Evolutionary conservation across 2,113 vertebrate genomes (phyloP).

Genomic region (Romanogobio albipinnatus): DNA sequence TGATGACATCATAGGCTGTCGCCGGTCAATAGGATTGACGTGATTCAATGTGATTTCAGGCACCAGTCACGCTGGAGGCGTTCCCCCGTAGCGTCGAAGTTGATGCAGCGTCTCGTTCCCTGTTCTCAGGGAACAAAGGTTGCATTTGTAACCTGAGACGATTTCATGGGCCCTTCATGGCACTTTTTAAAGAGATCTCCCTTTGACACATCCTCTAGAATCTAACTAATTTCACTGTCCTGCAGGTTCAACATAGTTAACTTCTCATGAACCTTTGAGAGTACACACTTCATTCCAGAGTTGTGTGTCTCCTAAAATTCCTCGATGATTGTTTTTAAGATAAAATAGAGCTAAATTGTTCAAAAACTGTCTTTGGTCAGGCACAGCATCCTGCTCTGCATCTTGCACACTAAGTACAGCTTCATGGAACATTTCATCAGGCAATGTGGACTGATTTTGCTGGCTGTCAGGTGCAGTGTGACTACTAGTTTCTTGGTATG

Average conservation of each 20-base stretch:
- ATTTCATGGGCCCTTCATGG: background rate
- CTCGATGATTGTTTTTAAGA: background rate
- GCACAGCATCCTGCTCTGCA: background rate
- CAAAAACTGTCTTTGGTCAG: background rate
- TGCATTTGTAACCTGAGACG: too few relatives aligned
- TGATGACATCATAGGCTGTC: too few relatives aligned
- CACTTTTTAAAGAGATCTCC: too few relatives aligned
- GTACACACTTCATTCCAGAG: background rate
- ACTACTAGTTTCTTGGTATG: background rate
- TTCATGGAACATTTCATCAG: background rate
- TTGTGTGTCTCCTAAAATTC: background rate
- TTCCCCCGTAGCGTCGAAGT: too few relatives aligned
- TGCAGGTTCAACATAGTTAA: background rate
- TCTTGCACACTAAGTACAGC: background rate
- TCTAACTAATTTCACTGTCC: background rate
- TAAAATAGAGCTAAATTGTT: background rate
- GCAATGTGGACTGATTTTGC: background rate
- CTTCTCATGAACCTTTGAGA: background rate
- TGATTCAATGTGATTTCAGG: too few relatives aligned
- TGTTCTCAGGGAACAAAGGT: too few relatives aligned
- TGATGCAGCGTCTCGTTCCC: too few relatives aligned
- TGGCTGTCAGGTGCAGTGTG: background rate
- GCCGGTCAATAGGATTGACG: too few relatives aligned
- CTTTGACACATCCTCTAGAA: too few relatives aligned
- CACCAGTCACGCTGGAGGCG: too few relatives aligned